Evolutionary conservation across 2,797 vertebrate species (phyloP), one percentile per base, ranked within the genome.

Genomic region (Selene dorsalis): DNA sequence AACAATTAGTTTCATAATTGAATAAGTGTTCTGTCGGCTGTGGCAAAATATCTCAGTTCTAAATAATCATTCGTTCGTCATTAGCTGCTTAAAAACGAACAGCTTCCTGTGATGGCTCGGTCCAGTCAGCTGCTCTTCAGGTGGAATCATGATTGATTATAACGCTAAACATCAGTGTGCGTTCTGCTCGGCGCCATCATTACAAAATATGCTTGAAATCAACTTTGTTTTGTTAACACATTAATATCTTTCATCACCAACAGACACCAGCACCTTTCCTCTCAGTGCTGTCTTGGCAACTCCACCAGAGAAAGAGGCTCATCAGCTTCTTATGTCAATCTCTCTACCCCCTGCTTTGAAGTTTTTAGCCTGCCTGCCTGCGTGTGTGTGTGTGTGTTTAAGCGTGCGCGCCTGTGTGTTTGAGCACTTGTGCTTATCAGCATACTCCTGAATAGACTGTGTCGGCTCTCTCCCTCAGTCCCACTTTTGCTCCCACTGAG

Each of bases 321-420:
- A 91, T 92, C 90, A 91, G 91, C 87, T 92, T 86, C 81, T 89
- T 81, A 82, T 79, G 88, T 91, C 93, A 86, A 90, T 90, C 89
- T 85, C 70, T 20, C 55, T 35, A 77, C 88, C 85, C 88, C 90
- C 85, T 57, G 77, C 83, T 77, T 85, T 87, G 65, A 87, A 52
- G 58, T 77, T 79, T 80, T 75, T 64, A 80, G 79, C 64, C 63
- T 69, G 8, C 69, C 43, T 26, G 50, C 30, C 38, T 35, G 43
- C 48, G 38, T 66, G 30, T 52, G 32, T 66, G 30, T 82, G 71
- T 83, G 69, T 77, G 75, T 35, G 32, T 9, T 30, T 30, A 30
- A 30, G 30, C 30, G 30, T 30, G 30, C 5, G 43, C 45, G 50
- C 67, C 83, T 52, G 38, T 66, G 30, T 81, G 71, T 83, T 70